phyloP scores from a whole-genome alignment of 2,113 vertebrate species.

The Dendropsophus ebraccatus region DNA sequence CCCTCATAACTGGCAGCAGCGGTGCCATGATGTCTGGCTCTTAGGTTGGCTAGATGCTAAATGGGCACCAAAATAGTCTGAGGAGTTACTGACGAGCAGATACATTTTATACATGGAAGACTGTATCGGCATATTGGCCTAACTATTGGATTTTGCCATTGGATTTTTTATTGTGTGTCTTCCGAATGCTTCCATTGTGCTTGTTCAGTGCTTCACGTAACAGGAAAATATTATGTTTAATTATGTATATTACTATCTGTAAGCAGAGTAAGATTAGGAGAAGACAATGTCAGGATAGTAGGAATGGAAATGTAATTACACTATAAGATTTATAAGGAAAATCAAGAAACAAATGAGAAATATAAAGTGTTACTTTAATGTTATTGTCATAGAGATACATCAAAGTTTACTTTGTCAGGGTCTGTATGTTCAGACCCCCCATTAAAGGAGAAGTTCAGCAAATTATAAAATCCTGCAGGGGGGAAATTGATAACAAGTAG shows the following conservation, averaged over 20 bases:
- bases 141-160: slow-evolving; percentile 62
- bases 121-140: slow-evolving; percentile 63
- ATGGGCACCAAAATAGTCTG: slow-evolving; percentile 66
- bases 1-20: slow-evolving; percentile 70
- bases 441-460: too few relatives aligned
- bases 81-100: slow-evolving; percentile 41
- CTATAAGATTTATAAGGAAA: background rate
- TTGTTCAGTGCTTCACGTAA: background rate
- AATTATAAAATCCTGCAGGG: too few relatives aligned
- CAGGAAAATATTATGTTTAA: slow-evolving; percentile 7
- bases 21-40: slow-evolving; percentile 73
- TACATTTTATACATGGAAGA: slow-evolving; percentile 54
- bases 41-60: slow-evolving; percentile 66
- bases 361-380: too few relatives aligned
- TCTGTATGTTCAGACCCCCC: too few relatives aligned
- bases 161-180: slow-evolving; percentile 49
- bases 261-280: background rate
- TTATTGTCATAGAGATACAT: too few relatives aligned
- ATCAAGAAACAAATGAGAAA: too few relatives aligned
- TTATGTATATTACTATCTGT: background rate
- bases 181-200: slow-evolving; percentile 33
- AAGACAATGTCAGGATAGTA: background rate
- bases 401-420: too few relatives aligned
- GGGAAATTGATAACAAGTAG: too few relatives aligned
- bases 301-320: background rate